phyloP scores from a whole-genome alignment of 1,140 invertebrate species.

The Drosophila punjabiensis region DNA sequence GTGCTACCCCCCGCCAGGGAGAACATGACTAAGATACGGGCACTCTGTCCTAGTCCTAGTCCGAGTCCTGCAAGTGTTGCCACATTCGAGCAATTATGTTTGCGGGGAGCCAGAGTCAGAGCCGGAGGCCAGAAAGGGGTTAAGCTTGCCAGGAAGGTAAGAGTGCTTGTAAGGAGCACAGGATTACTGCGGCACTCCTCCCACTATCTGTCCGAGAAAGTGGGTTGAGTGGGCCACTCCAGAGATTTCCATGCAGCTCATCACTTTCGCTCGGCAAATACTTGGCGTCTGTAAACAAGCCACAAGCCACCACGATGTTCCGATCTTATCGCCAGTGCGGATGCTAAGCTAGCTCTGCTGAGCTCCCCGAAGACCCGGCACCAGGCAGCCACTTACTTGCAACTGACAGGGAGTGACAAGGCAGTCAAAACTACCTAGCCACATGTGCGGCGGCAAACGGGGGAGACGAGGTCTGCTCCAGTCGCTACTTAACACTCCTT shows the following conservation, averaged over 20 bases:
- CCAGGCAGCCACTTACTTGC: conserved; percentile 60
- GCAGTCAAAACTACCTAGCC: conserved; percentile 74
- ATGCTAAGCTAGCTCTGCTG: conserved; percentile 11
- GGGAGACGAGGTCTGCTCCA: conserved; percentile 23
- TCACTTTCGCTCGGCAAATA: conserved; percentile 41
- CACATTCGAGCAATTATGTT: conserved; percentile 73
- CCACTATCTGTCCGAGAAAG: neutral
- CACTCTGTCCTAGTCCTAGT: conserved; percentile 16
- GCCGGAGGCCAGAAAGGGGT: conserved; percentile 12
- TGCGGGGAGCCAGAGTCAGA: conserved; percentile 33
- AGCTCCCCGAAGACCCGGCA: conserved; percentile 16
- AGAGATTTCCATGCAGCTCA: conserved; percentile 26
- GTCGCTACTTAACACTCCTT: conserved; percentile 73
- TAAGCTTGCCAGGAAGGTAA: conserved; percentile 9
- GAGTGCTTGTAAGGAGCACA: conserved; percentile 3
- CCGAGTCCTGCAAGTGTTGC: conserved; percentile 52
- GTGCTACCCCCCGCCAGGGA: conserved; percentile 38
- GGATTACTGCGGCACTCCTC: neutral
- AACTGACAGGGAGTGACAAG: conserved; percentile 72
- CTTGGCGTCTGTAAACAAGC: conserved; percentile 32
- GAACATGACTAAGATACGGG: conserved; percentile 42
- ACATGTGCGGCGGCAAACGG: conserved; percentile 17
- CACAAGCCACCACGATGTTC: conserved; percentile 14
- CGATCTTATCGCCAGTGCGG: conserved; percentile 40
- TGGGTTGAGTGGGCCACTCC: conserved; percentile 19